These are phyloP conservation scores for Hormiphora californensis DNA, from an alignment of 37 sponge, comb jelly and placozoan genomes.

Conservation along the genomic window DNA sequence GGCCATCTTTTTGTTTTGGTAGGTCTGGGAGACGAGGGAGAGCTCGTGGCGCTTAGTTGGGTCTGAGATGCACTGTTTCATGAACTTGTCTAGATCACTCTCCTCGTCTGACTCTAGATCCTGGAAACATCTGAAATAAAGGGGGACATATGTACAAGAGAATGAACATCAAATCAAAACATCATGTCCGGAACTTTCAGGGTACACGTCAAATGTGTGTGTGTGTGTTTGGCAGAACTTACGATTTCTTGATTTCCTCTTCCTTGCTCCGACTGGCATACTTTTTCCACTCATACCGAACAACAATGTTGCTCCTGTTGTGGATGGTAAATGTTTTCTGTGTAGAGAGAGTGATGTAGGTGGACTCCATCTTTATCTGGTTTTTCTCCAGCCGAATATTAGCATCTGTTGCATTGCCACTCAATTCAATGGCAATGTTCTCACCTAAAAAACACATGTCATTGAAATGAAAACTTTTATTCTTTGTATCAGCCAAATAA, in stretches of 20 bases:
- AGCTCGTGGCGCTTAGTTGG: constrained; percentile 78
- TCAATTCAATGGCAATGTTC: constrained; percentile 66
- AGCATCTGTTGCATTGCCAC: constrained; percentile 79
- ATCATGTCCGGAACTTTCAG: too few relatives aligned
- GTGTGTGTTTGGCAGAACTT: neutral
- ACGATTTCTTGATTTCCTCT: constrained; percentile 68
- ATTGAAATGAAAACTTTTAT: too few relatives aligned
- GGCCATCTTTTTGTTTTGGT: constrained; percentile 70
- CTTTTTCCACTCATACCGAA: constrained; percentile 85
- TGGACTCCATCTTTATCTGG: constrained; percentile 74
- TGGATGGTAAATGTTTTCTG: constrained; percentile 71
- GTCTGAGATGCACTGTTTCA: constrained; percentile 74
- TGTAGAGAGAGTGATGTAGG: constrained; percentile 81
- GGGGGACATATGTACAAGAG: neutral
- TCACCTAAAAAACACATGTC: constrained; percentile 79
- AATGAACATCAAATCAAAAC: neutral
- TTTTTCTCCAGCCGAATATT: constrained; percentile 83
- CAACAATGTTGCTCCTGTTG: constrained; percentile 88
- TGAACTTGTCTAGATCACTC: constrained; percentile 70
- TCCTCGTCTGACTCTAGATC: constrained; percentile 73
- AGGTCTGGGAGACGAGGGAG: constrained; percentile 74
- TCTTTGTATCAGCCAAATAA: neutral
- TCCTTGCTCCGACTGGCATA: constrained; percentile 72
- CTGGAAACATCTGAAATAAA: constrained; percentile 54
- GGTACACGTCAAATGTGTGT: neutral